These are phyloP conservation scores for Todiramphus chloris DNA, from an alignment of 2,113 vertebrate species.

Conservation along the genomic window DNA sequence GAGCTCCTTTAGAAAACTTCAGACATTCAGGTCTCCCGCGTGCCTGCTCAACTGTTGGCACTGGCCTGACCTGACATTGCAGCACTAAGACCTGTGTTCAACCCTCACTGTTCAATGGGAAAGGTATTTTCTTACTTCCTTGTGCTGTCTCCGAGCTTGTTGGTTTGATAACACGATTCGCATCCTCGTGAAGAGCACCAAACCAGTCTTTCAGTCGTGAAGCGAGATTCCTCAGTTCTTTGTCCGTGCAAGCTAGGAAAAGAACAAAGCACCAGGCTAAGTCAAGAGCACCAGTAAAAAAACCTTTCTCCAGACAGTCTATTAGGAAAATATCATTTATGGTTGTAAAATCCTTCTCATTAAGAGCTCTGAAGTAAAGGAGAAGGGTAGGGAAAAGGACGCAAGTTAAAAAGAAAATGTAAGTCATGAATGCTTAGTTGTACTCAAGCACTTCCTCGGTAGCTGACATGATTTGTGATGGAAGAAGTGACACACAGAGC, in stretches of 20 bases:
- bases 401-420: background rate
- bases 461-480: background rate
- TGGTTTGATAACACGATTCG: slow-evolving; percentile 90
- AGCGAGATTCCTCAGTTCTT: slow-evolving; percentile 87
- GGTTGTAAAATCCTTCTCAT: background rate
- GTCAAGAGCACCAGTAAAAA: background rate
- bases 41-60: background rate
- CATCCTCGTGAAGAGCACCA: slow-evolving; percentile 90
- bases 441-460: background rate
- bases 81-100: background rate
- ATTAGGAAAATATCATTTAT: background rate
- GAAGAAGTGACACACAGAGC: background rate
- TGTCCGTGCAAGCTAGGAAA: slow-evolving; percentile 85
- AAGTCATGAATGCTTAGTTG: background rate
- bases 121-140: slow-evolving; percentile 83
- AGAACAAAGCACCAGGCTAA: slow-evolving; percentile 57
- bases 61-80: background rate
- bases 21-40: background rate
- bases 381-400: background rate
- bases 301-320: background rate
- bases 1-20: background rate
- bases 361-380: background rate
- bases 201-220: slow-evolving; percentile 96
- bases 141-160: slow-evolving; percentile 80
- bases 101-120: rapidly evolving